These are phyloP conservation scores for Xanthia togata DNA, from an alignment of 2,888 invertebrate genomes.

Conservation along the genomic window DNA sequence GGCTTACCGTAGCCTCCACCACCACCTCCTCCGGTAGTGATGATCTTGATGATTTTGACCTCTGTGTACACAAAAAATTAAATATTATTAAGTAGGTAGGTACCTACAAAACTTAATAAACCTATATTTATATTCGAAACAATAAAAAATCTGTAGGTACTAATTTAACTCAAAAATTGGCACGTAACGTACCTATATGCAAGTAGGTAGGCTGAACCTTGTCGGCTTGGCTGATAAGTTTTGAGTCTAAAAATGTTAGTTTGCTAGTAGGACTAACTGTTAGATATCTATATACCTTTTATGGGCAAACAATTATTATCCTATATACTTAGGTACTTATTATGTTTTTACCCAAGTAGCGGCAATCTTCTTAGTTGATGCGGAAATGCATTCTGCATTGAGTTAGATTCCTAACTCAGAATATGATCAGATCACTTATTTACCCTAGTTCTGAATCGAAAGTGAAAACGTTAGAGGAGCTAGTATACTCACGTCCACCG, in stretches of 20 bases:
- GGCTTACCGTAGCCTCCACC: constrained; percentile 74
- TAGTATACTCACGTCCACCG: constrained; percentile 51
- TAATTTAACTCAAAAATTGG: constrained; percentile 1
- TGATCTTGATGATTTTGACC: constrained; percentile 68
- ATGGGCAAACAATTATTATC: background rate
- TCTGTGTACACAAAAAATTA: constrained; percentile 55
- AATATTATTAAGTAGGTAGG: background rate
- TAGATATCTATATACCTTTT: background rate
- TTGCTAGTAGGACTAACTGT: background rate
- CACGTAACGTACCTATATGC: background rate
- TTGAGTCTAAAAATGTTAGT: no score
- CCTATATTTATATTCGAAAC: background rate
- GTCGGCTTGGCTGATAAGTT: background rate
- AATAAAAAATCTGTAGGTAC: background rate
- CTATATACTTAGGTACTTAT: background rate
- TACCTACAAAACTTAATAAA: background rate
- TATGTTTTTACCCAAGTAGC: background rate
- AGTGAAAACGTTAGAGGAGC: no score
- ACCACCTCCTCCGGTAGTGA: constrained; percentile 69
- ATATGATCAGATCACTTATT: background rate
- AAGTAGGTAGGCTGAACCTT: background rate
- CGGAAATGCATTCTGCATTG: background rate
- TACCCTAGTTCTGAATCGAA: background rate
- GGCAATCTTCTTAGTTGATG: background rate
- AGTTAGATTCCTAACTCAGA: background rate